Base-by-base conservation (phyloP, 2,888 invertebrate species). In the Argyresthia albistria region DNA sequence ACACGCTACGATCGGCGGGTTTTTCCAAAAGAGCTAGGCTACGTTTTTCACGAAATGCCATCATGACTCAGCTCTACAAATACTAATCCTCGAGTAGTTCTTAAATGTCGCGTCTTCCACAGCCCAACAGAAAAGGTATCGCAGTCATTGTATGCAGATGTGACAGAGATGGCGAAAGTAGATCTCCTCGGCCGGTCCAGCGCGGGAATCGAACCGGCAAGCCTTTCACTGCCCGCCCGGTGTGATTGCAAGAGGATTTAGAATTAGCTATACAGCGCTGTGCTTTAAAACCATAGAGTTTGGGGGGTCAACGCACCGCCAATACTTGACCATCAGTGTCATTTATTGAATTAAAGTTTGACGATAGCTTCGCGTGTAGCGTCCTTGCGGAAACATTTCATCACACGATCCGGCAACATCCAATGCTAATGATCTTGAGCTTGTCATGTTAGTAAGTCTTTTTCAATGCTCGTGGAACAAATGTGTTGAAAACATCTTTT, bases 131-230 rank as follows among this genome's bases (percentile, higher is more conserved):
- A 11, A 42, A 42, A 39, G 39, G 39, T 11, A 11, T 39, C 55
- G 56, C 60, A 58, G 56, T 63, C 69, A 81, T 84, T 84, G 83
- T 84, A 82, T 83, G 80, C 70, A 79, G 80, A 83, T 83, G 70
- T 64, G 71, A 70, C 42, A 4, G 68, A 67, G 70, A 76, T 71
- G 76, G 83, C 79, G 84, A 84, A 84, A 86, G 83, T 76, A 64
- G 69, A 66, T 66, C 67, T 69, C 67, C 64, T 57, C 59, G 57
- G 65, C 50, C 12, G 35, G 51, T 45, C 60, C 64, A 58, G 59
- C 71, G 71, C 75, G 76, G 76, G 80, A 80, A 76, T 70, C 77
- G 75, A 78, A 77, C 75, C 78, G 75, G 74, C 74, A 76, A 67
- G 70, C 71, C 73, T 76, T 72, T 69, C 65, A 63, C 46, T n/a